phyloP scores from a whole-genome alignment of 1,140 invertebrate species.

The Drosophila prosaltans region DNA sequence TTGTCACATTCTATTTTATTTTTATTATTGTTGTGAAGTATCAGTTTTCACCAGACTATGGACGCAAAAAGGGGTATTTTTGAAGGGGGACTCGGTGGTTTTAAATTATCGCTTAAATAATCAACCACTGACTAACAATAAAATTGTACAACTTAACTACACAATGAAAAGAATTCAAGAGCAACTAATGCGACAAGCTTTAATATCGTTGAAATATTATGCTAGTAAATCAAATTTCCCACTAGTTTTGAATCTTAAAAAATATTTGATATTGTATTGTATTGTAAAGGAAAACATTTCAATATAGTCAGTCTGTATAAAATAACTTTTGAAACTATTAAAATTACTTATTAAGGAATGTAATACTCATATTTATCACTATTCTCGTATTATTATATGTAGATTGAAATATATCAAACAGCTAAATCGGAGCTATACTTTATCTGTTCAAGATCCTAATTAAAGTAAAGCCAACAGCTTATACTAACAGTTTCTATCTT shows the following conservation, averaged over 20 bases:
- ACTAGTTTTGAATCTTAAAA: neutral
- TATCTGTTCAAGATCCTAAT: too few species aligned
- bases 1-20: neutral
- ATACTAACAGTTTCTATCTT: too few species aligned
- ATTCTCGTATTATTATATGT: too few species aligned
- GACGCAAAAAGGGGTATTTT: neutral
- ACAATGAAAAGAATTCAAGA: neutral
- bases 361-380: too few species aligned
- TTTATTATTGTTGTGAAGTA: neutral
- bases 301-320: too few species aligned
- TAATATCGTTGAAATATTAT: conserved; percentile 23
- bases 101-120: conserved; percentile 29
- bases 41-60: neutral
- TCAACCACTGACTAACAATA: conserved; percentile 27
- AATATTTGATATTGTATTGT: too few species aligned
- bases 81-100: neutral
- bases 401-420: too few species aligned
- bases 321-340: too few species aligned
- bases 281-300: too few species aligned
- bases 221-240: neutral
- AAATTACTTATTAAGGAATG: too few species aligned
- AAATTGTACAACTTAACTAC: neutral
- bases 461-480: too few species aligned
- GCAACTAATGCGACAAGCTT: neutral
- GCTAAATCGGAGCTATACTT: too few species aligned